Base-by-base conservation (phyloP, 2,113 vertebrate species). In the Conger conger region DNA sequence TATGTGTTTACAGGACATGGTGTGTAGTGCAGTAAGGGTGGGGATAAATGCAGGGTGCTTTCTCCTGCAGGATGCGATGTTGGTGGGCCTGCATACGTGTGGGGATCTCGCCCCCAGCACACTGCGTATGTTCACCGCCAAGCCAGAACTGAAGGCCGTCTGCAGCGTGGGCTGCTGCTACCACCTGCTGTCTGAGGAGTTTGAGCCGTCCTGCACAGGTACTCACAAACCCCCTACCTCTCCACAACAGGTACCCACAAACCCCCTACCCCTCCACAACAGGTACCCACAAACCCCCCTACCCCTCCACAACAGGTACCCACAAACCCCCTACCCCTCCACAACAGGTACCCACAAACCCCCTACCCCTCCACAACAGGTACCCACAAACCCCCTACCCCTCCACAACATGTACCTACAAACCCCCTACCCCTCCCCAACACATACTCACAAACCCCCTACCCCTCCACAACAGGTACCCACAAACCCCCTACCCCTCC, bases 81-180 rank as follows among this genome's bases (percentile, higher is more conserved):
- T 99, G 93, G 97, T 98, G 42, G 98, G 98, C 76, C 93, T 99
- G 18, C 98, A 99, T 92, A 99, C 98, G 0, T 99, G 98, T 79
- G 98, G 98, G 8, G 97, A 99, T 93, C 95, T 99, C 92, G 97
- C 97, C 88, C 87, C 96, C 87, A 96, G 94, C 87, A 96, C 94
- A 0, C 87, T 96, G 16, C 88, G 96, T 82, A 98, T 99, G 94
- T 99, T 99, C 91, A 88, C 91, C 90, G 93, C 95, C 82, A 97
- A 96, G 78, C 90, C 92, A 80, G 97, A 99, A 95, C 95, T 99
- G 89, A 94, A 93, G 68, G 97, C 97, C 0, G 95, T 99, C 89
- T 99, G 98, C 92, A 98, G 96, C 83, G 98, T 99, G 79, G 90
- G 98, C 85, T 99, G 94, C 92, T 99, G 98, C 92, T 99, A 99